Base-by-base conservation (phyloP, 2,113 vertebrate species). In the Phaethon lepturus region DNA sequence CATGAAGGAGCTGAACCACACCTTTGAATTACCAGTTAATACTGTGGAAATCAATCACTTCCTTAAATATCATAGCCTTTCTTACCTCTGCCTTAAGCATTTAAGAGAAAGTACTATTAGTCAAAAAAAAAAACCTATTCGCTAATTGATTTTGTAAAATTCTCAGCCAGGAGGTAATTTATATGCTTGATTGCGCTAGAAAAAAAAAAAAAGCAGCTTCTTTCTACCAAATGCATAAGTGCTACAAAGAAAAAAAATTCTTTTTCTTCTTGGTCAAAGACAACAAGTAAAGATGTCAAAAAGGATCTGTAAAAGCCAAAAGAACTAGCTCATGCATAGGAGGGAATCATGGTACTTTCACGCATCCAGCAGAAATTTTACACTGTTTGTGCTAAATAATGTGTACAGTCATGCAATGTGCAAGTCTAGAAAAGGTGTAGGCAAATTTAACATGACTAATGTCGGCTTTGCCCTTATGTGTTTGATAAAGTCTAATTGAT, bases 131-230 rank as follows among this genome's bases (percentile, higher is more conserved):
- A 62, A 72, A 97, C 95, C 96, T 93, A 95, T 59, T 94, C 11
- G 4, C 66, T 93, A 78, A 95, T 93, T 96, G 87, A 94, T 95
- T 97, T 55, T 59, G 49, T 88, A 69, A 73, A 88, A 73, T 76
- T 79, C 50, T 95, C 23, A 76, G 17, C 58, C 17, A 8, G 38
- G 45, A 82, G n/a, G 55, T 91, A 94, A 97, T 91, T 91, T 74
- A n/a, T 88, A 12, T 14, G 24, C 42, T 87, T 83, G 59, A 91
- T 77, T 85, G 31, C 31, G 3, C 16, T 77, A 55, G 35, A 9
- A 73, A 75, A 79, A 38, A 75, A 79, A 38, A 79, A 76, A n/a
- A 23, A 3, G 29, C 47, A 8, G 9, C 40, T 73, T 67, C 11
- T 78, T 75, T 81, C 52, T 68, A 75, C 40, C 7, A 85, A 86